Evolutionary conservation across 2,888 invertebrate genomes (phyloP), one percentile per base, ranked within the genome.

Genomic region (Campoplex capitator): DNA sequence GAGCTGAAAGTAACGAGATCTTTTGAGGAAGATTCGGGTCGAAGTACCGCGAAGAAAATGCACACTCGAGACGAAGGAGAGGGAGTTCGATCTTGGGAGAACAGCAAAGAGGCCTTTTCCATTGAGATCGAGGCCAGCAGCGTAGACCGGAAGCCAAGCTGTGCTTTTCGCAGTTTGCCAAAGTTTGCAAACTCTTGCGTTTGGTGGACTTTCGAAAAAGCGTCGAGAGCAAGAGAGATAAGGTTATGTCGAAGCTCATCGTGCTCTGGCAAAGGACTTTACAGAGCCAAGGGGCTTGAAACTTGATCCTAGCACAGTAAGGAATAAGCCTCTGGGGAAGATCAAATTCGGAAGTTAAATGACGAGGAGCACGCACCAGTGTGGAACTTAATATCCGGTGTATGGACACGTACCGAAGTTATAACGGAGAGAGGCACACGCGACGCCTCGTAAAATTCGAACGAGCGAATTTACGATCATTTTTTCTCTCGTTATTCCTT

Each of bases 61-160:
- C 38, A 74, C 45, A 11, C 45, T 38, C 32, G 70, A 23, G 45
- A 13, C 0, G 16, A 4, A 3, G 13, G 48, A n/a, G 38, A 62
- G 62, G 8, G 62, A 11, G 42, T 23, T 18, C 42, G 80, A 80
- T 54, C 18, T 71, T 48, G 42, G 42, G 51, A n/a, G 65, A 73
- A 18, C 38, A 45, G 45, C 56, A 18, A 73, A 75, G 82, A 75
- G 67, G 42, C 45, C 54, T 51, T 32, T 51, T 35, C 16, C 9
- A 18, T n/a, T 48, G 42, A 68, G 68, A 82, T 82, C 82, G 75
- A 73, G 75, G 74, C 67, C 75, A 82, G 48, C 38, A 74, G 74
- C 67, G 28, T 32, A 32, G 38, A 68, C 74, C 82, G 75, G 75
- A 82, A 82, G 82, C 75, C 82, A 68, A 82, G 74, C 67, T 68